Percentiles rank a stretch among this genome's conserved stretches.
phyloP scores from a whole-genome alignment of 2,113 vertebrate genomes.

The Elanus axillaris region DNA sequence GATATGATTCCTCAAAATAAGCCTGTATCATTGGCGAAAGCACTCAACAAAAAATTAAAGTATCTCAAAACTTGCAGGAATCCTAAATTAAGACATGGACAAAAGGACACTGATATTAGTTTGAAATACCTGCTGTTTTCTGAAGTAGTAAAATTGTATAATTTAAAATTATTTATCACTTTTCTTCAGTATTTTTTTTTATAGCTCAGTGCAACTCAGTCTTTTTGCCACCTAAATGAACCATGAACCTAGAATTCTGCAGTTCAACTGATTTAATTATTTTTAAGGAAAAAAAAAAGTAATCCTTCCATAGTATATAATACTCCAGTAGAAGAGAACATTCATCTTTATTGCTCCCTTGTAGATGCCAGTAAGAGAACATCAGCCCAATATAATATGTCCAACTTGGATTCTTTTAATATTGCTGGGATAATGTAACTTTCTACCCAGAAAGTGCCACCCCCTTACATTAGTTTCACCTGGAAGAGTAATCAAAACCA shows the following conservation, averaged over 20 bases:
- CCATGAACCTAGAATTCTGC: not conserved
- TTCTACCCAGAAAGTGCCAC: not conserved
- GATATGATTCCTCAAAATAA: not conserved
- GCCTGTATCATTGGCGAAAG: not conserved
- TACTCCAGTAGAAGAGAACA: not conserved
- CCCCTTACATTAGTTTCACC: not conserved
- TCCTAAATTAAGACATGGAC: not conserved
- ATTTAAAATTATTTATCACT: not conserved
- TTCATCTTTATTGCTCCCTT: not conserved
- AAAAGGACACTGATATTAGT: not conserved
- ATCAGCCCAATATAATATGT: not conserved
- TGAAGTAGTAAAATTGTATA: not conserved
- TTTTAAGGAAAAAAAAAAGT: not conserved
- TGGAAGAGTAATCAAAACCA: not conserved
- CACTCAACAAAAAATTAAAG: not conserved
- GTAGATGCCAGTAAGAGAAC: not conserved
- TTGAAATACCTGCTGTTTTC: not conserved
- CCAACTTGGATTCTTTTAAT: not conserved
- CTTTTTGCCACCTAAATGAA: not conserved
- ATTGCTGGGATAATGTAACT: not conserved
- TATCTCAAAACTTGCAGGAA: not conserved
- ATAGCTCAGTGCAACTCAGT: not conserved
- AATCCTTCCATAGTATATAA: not conserved
- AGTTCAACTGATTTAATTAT: constrained; percentile 26
- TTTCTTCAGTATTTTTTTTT: not conserved